phyloP scores from a whole-genome alignment of 1,140 invertebrate species.

The Temnothorax curvispinosus region DNA sequence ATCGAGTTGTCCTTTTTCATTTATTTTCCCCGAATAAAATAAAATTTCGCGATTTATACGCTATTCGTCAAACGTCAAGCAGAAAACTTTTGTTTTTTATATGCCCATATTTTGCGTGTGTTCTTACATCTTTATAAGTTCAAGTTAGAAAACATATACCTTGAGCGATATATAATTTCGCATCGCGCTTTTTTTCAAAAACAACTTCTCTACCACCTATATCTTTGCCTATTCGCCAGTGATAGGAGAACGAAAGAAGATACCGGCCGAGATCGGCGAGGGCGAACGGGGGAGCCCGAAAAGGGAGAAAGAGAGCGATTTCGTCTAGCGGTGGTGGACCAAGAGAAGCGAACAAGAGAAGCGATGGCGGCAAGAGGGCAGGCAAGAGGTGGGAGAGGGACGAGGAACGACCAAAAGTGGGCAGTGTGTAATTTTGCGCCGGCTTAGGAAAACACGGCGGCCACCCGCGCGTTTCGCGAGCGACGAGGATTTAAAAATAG shows the following conservation, averaged over 20 bases:
- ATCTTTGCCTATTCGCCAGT: conserved; percentile 53
- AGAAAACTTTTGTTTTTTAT: neutral
- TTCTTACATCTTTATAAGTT: neutral
- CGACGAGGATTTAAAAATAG: conserved; percentile 84
- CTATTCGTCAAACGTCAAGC: neutral
- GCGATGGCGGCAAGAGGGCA: conserved; percentile 1
- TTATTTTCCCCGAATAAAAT: conserved; percentile 11
- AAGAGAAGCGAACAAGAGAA: conserved; percentile 31
- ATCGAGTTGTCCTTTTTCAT: conserved; percentile 2
- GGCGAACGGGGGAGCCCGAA: neutral
- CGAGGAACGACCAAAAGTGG: conserved; percentile 75
- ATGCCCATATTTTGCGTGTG: neutral
- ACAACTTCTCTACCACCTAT: neutral
- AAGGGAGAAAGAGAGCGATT: conserved; percentile 49
- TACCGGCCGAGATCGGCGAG: conserved; percentile 25
- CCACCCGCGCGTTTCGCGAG: conserved; percentile 85
- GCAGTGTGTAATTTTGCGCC: conserved; percentile 86
- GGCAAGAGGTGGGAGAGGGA: conserved; percentile 32
- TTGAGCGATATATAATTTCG: neutral
- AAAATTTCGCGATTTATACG: neutral
- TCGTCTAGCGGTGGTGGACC: conserved; percentile 12
- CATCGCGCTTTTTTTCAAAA: neutral
- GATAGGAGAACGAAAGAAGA: conserved; percentile 61
- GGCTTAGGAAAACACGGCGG: conserved; percentile 86
- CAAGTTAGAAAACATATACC: neutral